These are phyloP conservation scores for Caenorhabditis sp. DNA, from an alignment of 2,888 invertebrate species.

Conservation along the genomic window DNA sequence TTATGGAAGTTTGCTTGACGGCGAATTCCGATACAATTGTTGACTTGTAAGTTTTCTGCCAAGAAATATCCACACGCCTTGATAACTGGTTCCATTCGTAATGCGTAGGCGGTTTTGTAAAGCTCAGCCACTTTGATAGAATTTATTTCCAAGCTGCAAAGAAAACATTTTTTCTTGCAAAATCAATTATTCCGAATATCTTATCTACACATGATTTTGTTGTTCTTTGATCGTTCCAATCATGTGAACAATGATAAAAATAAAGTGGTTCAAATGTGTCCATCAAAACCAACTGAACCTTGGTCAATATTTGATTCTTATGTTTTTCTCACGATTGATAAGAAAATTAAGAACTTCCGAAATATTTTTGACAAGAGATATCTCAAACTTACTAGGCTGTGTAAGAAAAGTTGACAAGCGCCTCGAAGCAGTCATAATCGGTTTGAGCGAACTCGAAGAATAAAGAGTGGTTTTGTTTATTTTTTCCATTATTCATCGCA, in stretches of 20 bases:
- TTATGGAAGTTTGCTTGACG: conserved; percentile 69
- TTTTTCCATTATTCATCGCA: background rate
- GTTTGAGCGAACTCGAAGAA: conserved; percentile 72
- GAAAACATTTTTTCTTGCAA: background rate
- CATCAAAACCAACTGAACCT: background rate
- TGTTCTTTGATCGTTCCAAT: conserved; percentile 5
- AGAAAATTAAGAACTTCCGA: too few relatives aligned
- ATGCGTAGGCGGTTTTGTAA: conserved; percentile 82
- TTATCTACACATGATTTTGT: conserved; percentile 4
- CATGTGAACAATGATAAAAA: conserved; percentile 12
- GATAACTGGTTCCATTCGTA: conserved; percentile 80
- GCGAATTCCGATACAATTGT: conserved; percentile 73
- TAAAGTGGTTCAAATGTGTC: background rate
- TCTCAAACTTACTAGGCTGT: conserved; percentile 77
- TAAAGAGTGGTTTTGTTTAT: background rate
- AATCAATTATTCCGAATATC: background rate
- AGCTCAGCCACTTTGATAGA: conserved; percentile 79
- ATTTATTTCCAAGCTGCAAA: conserved; percentile 75
- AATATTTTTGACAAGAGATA: too few relatives aligned
- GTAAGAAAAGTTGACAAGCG: conserved; percentile 84
- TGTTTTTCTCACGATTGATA: background rate
- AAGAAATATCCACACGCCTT: conserved; percentile 80
- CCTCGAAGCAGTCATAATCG: conserved; percentile 79
- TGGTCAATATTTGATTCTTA: background rate
- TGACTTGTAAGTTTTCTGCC: conserved; percentile 77